Conservation (phyloP, 2,888 invertebrate species). For the Lepidonotus clava region DNA sequence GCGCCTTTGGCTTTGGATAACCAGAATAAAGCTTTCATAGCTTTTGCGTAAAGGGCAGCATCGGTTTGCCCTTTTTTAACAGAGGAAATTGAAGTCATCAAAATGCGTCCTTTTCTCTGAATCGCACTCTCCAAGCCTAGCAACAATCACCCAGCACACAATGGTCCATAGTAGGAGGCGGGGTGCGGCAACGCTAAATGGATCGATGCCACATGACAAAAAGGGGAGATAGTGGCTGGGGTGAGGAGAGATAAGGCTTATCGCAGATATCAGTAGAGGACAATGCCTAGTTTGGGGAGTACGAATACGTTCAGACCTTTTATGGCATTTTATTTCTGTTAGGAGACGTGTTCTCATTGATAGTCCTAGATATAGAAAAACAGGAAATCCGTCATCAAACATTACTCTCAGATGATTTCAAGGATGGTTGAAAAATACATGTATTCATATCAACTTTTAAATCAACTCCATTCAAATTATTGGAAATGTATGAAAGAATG, state of each 20-base stretch:
- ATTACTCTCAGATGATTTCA: too few species aligned
- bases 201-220: constrained; percentile 1
- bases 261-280: too few species aligned
- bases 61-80: background rate
- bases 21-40: background rate
- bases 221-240: background rate
- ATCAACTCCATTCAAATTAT: too few species aligned
- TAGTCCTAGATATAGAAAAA: too few species aligned
- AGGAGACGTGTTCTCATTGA: too few species aligned
- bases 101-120: background rate
- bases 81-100: constrained; percentile 37
- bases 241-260: constrained; percentile 8
- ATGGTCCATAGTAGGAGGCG: background rate
- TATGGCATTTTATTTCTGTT: too few species aligned
- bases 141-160: constrained; percentile 3
- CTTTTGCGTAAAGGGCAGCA: background rate
- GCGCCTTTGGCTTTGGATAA: background rate
- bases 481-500: too few species aligned
- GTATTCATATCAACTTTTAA: too few species aligned
- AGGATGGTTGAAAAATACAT: too few species aligned
- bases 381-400: too few species aligned
- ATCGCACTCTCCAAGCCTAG: background rate
- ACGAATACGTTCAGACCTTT: too few species aligned
- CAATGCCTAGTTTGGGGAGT: too few species aligned
- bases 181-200: background rate